These are phyloP conservation scores for Thamnaconus septentrionalis DNA, from an alignment of 2,113 vertebrate species.

Conservation along the genomic window DNA sequence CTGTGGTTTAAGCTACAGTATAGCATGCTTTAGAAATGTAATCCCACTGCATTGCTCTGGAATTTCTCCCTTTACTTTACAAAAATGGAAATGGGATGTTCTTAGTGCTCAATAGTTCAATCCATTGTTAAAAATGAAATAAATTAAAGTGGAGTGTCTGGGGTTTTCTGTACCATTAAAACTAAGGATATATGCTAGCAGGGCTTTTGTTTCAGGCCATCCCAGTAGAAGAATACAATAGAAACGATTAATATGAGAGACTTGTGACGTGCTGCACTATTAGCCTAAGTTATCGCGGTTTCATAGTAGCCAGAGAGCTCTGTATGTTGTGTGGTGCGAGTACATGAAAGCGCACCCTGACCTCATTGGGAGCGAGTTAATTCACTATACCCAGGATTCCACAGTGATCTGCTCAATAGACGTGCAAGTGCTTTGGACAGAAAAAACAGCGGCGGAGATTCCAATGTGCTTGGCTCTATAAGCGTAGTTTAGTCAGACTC, in stretches of 20 bases:
- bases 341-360: conserved; percentile 19
- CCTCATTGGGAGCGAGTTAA: conserved; percentile 23
- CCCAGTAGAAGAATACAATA: conserved; percentile 22
- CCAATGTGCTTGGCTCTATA: conserved; percentile 34
- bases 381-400: conserved; percentile 14
- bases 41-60: too few species aligned
- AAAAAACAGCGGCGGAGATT: conserved; percentile 34
- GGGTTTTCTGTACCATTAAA: conserved; percentile 28
- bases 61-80: neutral
- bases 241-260: conserved; percentile 5
- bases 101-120: conserved; percentile 20
- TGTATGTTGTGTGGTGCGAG: conserved; percentile 6
- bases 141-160: conserved; percentile 4
- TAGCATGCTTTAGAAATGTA: too few species aligned
- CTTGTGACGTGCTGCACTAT: conserved; percentile 36
- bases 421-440: conserved; percentile 33
- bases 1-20: too few species aligned
- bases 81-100: conserved; percentile 10
- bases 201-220: conserved; percentile 21
- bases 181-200: conserved; percentile 32
- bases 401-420: conserved; percentile 34
- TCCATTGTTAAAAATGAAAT: neutral
- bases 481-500: conserved; percentile 47
- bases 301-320: conserved; percentile 6
- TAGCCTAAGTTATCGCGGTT: conserved; percentile 27